Evolutionary conservation across 2,113 vertebrate species (phyloP), one percentile per base, ranked within the genome.

Genomic region (Cardinalis cardinalis): DNA sequence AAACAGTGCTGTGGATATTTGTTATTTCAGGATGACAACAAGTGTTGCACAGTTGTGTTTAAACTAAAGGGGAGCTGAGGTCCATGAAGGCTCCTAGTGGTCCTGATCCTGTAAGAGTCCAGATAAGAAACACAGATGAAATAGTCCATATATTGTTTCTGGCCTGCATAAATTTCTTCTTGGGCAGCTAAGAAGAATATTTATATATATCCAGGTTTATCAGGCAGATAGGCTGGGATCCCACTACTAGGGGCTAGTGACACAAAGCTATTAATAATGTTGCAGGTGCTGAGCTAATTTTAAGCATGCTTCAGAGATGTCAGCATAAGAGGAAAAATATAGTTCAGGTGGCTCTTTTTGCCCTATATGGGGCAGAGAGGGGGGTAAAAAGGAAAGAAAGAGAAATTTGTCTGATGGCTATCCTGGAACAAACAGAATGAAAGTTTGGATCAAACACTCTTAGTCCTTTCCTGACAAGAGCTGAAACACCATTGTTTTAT

Each of bases 211-310:
- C 20, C 48, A 55, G 32, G 24, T 70, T 76, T 71, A 36, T 34
- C 5, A 2, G 2, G 6, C 3, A 1, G 16, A 28, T 46, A 31
- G 18, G 13, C 18, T 78, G 19, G 12, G 28, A 68, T 48, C 73
- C 19, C 4, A 18, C 65, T 71, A 13, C 17, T 44, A 75, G 29
- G 12, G 17, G 9, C 13, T 64, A 68, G 36, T 20, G 56, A 69
- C 34, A 90, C 14, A 64, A 72, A 74, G 26, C 34, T 84, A 44
- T 65, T 87, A 68, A 24, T 92, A 79, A 56, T 38, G 53, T 13
- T 90, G 70, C 58, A 93, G 70, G 41, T 92, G 81, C 46, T 72
- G 58, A 94, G 51, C 38, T 92, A 79, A 93, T 89, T 93, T 87
- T 92, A 87, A 85, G 9, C 53, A 36, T 36, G 3, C 3, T 61